A percentile compares a stretch with the other conserved stretches of the same genome.
These are phyloP conservation scores for Choreutis nemorana DNA, from an alignment of 2,888 invertebrate species.

Conservation along the genomic window DNA sequence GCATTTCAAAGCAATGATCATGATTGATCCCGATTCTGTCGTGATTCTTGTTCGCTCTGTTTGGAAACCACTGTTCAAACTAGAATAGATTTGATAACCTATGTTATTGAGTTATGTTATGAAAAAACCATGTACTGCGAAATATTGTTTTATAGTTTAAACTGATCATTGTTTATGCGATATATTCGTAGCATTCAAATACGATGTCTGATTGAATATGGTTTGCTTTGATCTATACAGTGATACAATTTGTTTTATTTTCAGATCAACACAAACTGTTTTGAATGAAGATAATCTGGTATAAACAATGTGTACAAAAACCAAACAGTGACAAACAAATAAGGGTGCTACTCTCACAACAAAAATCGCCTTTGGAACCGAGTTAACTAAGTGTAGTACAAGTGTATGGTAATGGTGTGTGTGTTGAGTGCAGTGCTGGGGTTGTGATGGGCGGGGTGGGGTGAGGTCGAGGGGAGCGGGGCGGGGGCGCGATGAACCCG, in stretches of 20 bases:
- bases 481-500: slow-evolving; percentile 70
- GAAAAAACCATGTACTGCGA: no score
- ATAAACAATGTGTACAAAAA: slow-evolving; percentile 4
- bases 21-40: slow-evolving; percentile 38
- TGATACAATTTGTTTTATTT: no score
- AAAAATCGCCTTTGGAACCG: slow-evolving; percentile 1
- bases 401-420: slow-evolving; percentile 25
- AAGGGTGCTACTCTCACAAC: neutral
- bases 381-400: no score
- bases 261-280: neutral
- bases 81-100: no score
- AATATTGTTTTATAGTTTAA: no score
- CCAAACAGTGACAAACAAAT: neutral
- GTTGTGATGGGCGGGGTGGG: slow-evolving; percentile 63
- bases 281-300: neutral
- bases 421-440: slow-evolving; percentile 34
- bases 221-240: no score
- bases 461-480: slow-evolving; percentile 63
- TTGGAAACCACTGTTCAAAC: no score
- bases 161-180: no score
- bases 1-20: slow-evolving; percentile 55
- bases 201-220: no score
- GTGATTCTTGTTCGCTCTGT: no score
- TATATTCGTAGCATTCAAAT: no score
- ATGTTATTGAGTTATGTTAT: no score